phyloP scores from a whole-genome alignment of 2,113 vertebrate genomes.

The Elephas maximus region DNA sequence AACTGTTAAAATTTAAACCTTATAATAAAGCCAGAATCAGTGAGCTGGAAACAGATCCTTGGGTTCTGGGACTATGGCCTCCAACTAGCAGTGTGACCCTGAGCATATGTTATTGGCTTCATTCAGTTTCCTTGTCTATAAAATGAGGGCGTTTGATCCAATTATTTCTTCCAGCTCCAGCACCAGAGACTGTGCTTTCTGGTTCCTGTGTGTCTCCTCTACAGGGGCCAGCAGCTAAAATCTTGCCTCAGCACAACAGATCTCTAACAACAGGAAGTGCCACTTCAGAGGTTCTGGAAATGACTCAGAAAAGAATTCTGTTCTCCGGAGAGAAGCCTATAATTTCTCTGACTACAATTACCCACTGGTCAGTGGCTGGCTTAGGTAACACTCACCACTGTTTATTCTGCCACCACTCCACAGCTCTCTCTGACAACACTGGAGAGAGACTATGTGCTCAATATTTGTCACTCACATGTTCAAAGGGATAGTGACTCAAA shows the following conservation, averaged over 20 bases:
- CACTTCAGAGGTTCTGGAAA: slow-evolving; percentile 59
- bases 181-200: neutral
- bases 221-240: neutral
- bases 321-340: slow-evolving; percentile 60
- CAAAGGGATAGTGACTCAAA: slow-evolving; percentile 47
- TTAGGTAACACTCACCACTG: neutral
- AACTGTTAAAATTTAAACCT: slow-evolving; percentile 1
- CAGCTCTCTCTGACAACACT: neutral
- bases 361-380: neutral
- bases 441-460: neutral
- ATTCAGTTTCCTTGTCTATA: neutral
- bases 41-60: neutral
- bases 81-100: neutral
- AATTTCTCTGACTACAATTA: slow-evolving; percentile 27
- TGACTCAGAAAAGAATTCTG: slow-evolving; percentile 68
- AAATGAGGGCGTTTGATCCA: neutral
- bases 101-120: neutral
- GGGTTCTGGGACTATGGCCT: neutral
- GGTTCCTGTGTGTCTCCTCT: neutral
- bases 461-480: neutral
- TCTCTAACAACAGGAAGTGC: slow-evolving; percentile 54
- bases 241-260: neutral
- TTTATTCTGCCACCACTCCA: neutral
- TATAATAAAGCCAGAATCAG: neutral
- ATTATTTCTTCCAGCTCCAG: neutral